Base-by-base conservation (phyloP, 2,888 invertebrate species). In the Orthonychiurus folsomi region DNA sequence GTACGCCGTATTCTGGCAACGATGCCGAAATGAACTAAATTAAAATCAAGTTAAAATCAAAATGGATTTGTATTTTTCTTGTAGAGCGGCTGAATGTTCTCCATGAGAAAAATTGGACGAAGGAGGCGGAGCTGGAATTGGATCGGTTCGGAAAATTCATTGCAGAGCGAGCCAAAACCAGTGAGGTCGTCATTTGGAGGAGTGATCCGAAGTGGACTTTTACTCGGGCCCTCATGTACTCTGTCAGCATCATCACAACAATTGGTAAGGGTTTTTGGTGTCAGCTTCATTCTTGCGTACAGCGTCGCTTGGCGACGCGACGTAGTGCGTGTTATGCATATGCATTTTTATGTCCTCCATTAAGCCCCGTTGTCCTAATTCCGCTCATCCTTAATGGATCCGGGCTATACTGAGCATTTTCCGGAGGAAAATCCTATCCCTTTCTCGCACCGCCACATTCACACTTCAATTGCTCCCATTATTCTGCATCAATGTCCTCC, bases 251-350 rank as follows among this genome's bases (percentile, higher is more conserved):
- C 73, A 88, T 91, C 76, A 92, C 91, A 68, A 92, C 92, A 60
- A 89, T 92, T 76, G 92, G 91, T 90, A 77, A 82, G 84, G 5
- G n/a, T n/a, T n/a, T n/a, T n/a, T n/a, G n/a, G n/a, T n/a, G n/a
- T n/a, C n/a, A n/a, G n/a, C n/a, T n/a, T n/a, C n/a, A n/a, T n/a
- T n/a, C n/a, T n/a, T n/a, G n/a, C n/a, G n/a, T n/a, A n/a, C n/a
- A n/a, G n/a, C n/a, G n/a, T n/a, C n/a, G n/a, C n/a, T n/a, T n/a
- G n/a, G n/a, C n/a, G n/a, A n/a, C n/a, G n/a, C n/a, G n/a, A n/a
- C n/a, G n/a, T n/a, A n/a, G n/a, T n/a, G n/a, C n/a, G n/a, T n/a
- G n/a, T n/a, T n/a, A n/a, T n/a, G n/a, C n/a, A 37, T 37, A 37
- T 37, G 37, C 37, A 37, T 37, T 37, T 37, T 37, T 37, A 37